A percentile compares a stretch with the other conserved stretches of the same genome.
phyloP scores from a whole-genome alignment of 2,797 vertebrate species.

The Poeciliopsis turneri region DNA sequence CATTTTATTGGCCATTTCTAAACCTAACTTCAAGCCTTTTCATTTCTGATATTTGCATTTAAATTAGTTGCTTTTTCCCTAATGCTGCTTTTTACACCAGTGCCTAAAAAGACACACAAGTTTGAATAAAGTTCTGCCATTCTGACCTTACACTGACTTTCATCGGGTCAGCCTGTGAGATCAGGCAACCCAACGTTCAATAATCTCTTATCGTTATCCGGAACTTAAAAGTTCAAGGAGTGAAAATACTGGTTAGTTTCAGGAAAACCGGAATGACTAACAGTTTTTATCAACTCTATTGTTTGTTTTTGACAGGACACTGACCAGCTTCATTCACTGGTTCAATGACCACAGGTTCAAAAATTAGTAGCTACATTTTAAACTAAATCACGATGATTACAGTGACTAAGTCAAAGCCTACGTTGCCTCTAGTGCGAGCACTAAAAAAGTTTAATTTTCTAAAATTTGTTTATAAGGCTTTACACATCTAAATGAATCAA shows the following conservation, averaged over 20 bases:
- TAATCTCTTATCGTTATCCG: constrained; percentile 19
- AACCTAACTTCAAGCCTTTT: neutral
- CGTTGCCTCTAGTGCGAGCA: neutral
- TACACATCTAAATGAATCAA: neutral
- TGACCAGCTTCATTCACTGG: constrained; percentile 26
- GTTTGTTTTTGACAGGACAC: constrained; percentile 33
- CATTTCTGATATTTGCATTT: neutral
- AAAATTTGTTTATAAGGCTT: neutral
- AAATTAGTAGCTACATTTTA: constrained; percentile 11
- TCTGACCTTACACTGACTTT: constrained; percentile 1
- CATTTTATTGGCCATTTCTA: neutral
- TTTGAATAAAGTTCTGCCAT: neutral
- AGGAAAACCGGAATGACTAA: constrained; percentile 15
- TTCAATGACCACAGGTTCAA: constrained; percentile 52
- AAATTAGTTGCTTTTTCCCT: neutral
- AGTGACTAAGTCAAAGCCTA: neutral
- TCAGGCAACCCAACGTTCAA: constrained; percentile 20
- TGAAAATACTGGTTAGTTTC: constrained; percentile 15
- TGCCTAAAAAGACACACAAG: neutral
- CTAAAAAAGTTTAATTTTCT: neutral
- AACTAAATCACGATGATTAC: constrained; percentile 8
- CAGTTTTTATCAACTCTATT: constrained; percentile 1
- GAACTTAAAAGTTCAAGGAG: constrained; percentile 6
- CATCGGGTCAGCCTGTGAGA: constrained; percentile 9
- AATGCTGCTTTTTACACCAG: neutral